Conservation (phyloP, 2,113 vertebrate species). For the Ochotona curzoniae region DNA sequence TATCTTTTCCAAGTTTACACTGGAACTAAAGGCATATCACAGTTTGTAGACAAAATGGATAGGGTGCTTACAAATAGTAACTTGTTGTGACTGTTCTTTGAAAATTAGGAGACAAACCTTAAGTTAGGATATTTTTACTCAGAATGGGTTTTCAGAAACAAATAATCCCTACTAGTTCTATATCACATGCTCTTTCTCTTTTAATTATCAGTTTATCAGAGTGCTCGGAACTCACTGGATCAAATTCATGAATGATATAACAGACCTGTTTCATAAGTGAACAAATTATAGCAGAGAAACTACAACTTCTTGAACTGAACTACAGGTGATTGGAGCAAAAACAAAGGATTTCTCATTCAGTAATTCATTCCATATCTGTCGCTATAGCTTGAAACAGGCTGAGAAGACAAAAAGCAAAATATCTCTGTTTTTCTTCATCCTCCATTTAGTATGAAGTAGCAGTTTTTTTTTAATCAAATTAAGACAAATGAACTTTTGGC, state of each 20-base stretch:
- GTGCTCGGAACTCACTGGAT: background rate
- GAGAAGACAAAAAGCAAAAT: background rate
- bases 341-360: background rate
- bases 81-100: background rate
- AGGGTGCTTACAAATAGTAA: background rate
- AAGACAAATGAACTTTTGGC: slow-evolving; percentile 13
- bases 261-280: background rate
- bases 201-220: background rate
- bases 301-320: background rate
- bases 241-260: background rate
- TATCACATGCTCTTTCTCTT: background rate
- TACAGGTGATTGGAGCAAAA: background rate
- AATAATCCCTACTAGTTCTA: background rate
- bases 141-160: background rate
- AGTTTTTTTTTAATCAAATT: background rate
- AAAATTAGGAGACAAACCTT: background rate
- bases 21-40: background rate
- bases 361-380: background rate
- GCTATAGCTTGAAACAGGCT: background rate
- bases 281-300: background rate
- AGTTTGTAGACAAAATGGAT: background rate
- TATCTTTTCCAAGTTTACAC: background rate
- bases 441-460: background rate
- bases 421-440: background rate
- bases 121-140: background rate